A percentile compares a stretch with the other conserved stretches of the same genome.
These are phyloP conservation scores for Rugalucina vietnamica DNA, from an alignment of 2,888 invertebrate genomes.

Conservation along the genomic window DNA sequence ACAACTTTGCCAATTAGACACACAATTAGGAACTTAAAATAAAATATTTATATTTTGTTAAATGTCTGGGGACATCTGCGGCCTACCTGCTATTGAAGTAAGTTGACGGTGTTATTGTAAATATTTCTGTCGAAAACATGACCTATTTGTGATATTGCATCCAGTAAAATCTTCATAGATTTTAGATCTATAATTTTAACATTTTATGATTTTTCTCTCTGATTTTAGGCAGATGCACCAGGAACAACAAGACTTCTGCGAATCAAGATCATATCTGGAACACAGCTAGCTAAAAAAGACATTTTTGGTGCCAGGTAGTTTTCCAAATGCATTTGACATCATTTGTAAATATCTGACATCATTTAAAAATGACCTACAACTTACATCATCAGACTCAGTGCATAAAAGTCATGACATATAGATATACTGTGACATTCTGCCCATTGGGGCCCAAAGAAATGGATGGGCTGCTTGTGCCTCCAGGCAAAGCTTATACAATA, in stretches of 20 bases:
- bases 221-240: conserved; percentile 70
- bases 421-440: too few relatives aligned
- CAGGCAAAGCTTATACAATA: too few relatives aligned
- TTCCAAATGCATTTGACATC: too few relatives aligned
- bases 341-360: too few relatives aligned
- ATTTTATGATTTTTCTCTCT: neutral
- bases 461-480: too few relatives aligned
- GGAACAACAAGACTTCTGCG: conserved; percentile 76
- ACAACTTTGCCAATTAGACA: neutral
- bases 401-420: too few relatives aligned
- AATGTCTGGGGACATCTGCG: neutral
- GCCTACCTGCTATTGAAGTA: conserved; percentile 12
- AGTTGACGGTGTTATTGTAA: neutral
- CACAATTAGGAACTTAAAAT: neutral
- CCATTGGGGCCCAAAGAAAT: too few relatives aligned
- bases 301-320: conserved; percentile 99
- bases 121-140: too few relatives aligned
- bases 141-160: too few relatives aligned
- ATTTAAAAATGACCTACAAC: too few relatives aligned
- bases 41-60: neutral
- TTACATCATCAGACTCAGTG: too few relatives aligned
- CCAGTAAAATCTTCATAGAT: neutral
- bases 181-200: neutral
- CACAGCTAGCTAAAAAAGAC: conserved; percentile 97
- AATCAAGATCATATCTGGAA: conserved; percentile 79